Percentiles rank a stretch among this genome's conserved stretches.
phyloP scores from a whole-genome alignment of 2,888 invertebrate species.

The Ormyrus nitidulus region DNA sequence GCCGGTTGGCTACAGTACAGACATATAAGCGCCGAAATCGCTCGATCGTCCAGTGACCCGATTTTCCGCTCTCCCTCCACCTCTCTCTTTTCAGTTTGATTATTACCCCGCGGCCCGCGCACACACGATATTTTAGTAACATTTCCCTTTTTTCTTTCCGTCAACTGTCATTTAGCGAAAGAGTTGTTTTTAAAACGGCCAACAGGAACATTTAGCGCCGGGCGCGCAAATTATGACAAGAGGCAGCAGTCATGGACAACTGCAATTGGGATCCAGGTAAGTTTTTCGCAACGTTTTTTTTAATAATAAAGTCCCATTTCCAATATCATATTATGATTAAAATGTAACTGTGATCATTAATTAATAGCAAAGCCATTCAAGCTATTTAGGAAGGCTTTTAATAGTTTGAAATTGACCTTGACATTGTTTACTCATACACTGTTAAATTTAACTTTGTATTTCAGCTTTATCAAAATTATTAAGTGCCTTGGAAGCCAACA shows the following conservation, averaged over 20 bases:
- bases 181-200: background rate
- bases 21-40: constrained; percentile 27
- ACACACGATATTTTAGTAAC: too few relatives aligned
- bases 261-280: constrained; percentile 81
- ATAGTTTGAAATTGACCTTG: too few relatives aligned
- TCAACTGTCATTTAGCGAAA: background rate
- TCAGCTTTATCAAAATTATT: constrained; percentile 88
- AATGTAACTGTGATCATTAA: too few relatives aligned
- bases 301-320: too few relatives aligned
- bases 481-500: constrained; percentile 88
- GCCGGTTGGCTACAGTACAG: constrained; percentile 39
- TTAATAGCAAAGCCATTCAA: too few relatives aligned
- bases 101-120: too few relatives aligned
- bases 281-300: constrained; percentile 53
- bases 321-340: too few relatives aligned
- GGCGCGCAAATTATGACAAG: constrained; percentile 76
- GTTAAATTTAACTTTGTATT: constrained; percentile 52
- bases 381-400: too few relatives aligned
- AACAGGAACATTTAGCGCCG: constrained; percentile 31
- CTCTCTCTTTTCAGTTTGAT: background rate
- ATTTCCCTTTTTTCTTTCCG: too few relatives aligned
- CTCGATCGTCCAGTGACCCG: constrained; percentile 58
- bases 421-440: too few relatives aligned
- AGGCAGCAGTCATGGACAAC: constrained; percentile 79
- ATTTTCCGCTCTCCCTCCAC: constrained; percentile 29